Conservation (phyloP, 2,888 invertebrate genomes). For the Leucozona laternaria region DNA sequence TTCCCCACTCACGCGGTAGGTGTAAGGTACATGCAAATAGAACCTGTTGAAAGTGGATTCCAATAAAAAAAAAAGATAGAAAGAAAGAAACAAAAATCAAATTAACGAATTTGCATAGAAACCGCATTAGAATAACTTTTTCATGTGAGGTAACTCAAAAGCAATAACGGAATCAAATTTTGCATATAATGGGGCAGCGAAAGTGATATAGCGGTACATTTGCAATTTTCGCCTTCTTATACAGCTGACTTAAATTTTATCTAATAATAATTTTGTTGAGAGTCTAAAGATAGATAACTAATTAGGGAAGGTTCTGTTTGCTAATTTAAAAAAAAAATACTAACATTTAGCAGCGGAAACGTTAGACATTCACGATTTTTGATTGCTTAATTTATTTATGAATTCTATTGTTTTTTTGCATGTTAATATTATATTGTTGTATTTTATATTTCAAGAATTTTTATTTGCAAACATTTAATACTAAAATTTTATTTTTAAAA, state of each 20-base stretch:
- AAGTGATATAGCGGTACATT: constrained; percentile 39
- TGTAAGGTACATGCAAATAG: constrained; percentile 19
- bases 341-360: neutral
- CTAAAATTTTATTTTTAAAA: constrained; percentile 3
- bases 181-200: neutral
- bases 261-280: neutral
- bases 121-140: constrained; percentile 25
- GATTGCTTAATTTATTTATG: constrained; percentile 8
- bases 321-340: neutral
- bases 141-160: constrained; percentile 9
- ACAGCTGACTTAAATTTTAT: constrained; percentile 5
- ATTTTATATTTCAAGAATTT: neutral
- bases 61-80: constrained; percentile 3
- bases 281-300: neutral
- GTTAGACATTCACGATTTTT: neutral
- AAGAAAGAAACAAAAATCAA: neutral
- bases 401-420: neutral
- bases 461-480: neutral
- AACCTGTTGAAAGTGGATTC: constrained; percentile 49
- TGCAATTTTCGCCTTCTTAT: neutral
- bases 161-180: constrained; percentile 5
- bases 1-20: neutral
- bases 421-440: neutral
- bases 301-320: neutral
- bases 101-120: constrained; percentile 39